These are phyloP conservation scores for Epinotia bilunana DNA, from an alignment of 2,888 invertebrate genomes.

Conservation along the genomic window DNA sequence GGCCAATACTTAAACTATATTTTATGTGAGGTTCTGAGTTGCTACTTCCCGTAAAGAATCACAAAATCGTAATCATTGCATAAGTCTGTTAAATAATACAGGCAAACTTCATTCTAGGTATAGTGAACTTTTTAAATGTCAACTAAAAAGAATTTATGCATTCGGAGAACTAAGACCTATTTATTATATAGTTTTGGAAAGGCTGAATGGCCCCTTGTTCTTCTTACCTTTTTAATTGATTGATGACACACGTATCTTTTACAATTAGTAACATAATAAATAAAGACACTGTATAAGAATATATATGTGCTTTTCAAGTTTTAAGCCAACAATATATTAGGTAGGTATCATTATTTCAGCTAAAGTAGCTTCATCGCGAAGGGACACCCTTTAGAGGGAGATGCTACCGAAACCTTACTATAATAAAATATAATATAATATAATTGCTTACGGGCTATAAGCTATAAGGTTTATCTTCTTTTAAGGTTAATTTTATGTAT, in stretches of 20 bases:
- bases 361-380: neutral
- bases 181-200: neutral
- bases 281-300: neutral
- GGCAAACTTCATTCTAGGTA: neutral
- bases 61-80: neutral
- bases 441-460: neutral
- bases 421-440: neutral
- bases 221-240: no score
- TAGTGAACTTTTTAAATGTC: neutral
- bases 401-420: neutral
- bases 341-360: neutral
- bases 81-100: neutral
- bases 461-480: neutral
- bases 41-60: neutral
- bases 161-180: neutral
- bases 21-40: neutral
- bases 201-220: neutral
- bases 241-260: no score
- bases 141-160: neutral
- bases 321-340: neutral
- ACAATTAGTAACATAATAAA: neutral
- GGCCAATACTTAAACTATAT: conserved; percentile 17
- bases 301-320: neutral
- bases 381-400: neutral
- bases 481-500: neutral